phyloP scores from a whole-genome alignment of 2,888 invertebrate species.

The Coelopa pilipes region DNA sequence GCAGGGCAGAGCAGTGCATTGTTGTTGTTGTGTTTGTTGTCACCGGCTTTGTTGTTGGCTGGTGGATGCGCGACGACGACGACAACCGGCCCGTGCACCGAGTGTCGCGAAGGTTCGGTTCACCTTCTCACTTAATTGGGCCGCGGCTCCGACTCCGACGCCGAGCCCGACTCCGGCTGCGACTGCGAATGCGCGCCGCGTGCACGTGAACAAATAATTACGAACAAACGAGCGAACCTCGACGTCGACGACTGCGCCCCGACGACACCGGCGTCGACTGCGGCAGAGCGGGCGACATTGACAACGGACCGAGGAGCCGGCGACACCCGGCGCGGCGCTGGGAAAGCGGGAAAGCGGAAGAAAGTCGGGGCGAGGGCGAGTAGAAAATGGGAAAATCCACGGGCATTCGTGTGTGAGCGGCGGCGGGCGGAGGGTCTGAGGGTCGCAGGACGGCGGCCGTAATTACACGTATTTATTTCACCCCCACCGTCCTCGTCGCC shows the following conservation, averaged over 20 bases:
- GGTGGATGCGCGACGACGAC: not conserved
- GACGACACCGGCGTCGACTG: not conserved
- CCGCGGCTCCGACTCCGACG: slow-evolving; percentile 42
- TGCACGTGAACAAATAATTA: slow-evolving; percentile 40
- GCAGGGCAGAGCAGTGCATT: not conserved
- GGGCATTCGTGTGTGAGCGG: not conserved
- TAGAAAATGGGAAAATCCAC: too few species aligned
- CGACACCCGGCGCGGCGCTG: not conserved
- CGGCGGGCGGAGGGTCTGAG: not conserved
- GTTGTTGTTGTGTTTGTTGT: too few species aligned
- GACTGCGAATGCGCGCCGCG: not conserved
- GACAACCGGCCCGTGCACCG: slow-evolving; percentile 34
- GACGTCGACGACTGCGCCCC: too few species aligned
- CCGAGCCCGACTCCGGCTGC: not conserved
- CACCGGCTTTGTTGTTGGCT: too few species aligned
- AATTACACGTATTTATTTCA: slow-evolving; percentile 58
- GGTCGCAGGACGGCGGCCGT: slow-evolving; percentile 41
- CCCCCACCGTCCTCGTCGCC: slow-evolving; percentile 1
- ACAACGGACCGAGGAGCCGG: not conserved
- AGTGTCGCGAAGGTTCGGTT: slow-evolving; percentile 57
- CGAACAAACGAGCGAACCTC: slow-evolving; percentile 22
- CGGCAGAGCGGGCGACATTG: not conserved
- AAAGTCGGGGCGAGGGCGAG: not conserved
- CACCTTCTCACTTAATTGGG: slow-evolving; percentile 52
- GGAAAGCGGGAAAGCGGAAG: not conserved